Percentiles rank a stretch among this genome's conserved stretches.
phyloP scores from a whole-genome alignment of 2,797 vertebrate genomes.

The Muraenolepis orangiensis region DNA sequence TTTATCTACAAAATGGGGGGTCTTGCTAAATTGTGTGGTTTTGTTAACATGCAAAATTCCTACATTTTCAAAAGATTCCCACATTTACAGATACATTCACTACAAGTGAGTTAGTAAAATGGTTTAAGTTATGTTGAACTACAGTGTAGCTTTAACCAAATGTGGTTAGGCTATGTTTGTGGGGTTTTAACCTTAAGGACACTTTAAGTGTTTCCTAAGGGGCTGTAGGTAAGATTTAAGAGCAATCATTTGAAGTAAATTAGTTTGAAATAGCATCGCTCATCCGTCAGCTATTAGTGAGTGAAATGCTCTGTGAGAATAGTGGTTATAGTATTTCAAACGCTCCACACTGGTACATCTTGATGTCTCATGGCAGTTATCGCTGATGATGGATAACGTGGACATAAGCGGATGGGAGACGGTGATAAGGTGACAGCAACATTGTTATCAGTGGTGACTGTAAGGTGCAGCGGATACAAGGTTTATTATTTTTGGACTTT shows the following conservation, averaged over 20 bases:
- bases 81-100: not conserved
- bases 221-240: not conserved
- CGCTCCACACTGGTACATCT: not conserved
- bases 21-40: not conserved
- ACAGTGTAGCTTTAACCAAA: not conserved
- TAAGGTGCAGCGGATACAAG: slow-evolving; percentile 39
- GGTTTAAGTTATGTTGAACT: not conserved
- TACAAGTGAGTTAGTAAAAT: not conserved
- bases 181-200: not conserved
- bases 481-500: too few relatives aligned
- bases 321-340: not conserved
- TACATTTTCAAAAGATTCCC: not conserved
- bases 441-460: slow-evolving; percentile 45
- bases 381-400: not conserved
- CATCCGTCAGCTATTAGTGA: not conserved
- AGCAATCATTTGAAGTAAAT: not conserved
- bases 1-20: not conserved
- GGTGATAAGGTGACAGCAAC: slow-evolving; percentile 38
- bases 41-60: not conserved
- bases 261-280: not conserved
- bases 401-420: not conserved
- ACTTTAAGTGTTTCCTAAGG: not conserved
- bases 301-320: not conserved
- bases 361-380: not conserved
- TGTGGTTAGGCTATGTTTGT: not conserved